A percentile compares a stretch with the other conserved stretches of the same genome.
Evolutionary conservation across 2,113 vertebrate species (phyloP).

Genomic region (Charina bottae): DNA sequence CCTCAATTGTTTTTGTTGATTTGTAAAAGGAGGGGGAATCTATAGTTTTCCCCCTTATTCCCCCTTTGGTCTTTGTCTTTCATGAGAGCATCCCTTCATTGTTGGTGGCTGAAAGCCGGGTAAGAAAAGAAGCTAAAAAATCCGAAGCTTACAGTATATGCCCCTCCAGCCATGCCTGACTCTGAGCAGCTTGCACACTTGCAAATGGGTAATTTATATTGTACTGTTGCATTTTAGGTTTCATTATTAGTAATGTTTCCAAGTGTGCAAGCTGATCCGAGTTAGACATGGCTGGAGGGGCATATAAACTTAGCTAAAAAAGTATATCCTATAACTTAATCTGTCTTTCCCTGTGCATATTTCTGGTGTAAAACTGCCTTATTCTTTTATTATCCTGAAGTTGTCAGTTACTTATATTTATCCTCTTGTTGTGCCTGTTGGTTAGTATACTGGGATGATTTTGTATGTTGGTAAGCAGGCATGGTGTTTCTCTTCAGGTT

Average conservation of each 20-base stretch:
- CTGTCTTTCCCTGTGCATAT: background rate
- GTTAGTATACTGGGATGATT: slow-evolving; percentile 9
- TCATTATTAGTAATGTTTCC: no score
- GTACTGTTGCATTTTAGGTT: no score
- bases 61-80: background rate
- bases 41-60: background rate
- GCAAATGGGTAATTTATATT: no score
- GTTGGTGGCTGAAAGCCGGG: background rate
- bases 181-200: no score
- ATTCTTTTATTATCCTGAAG: background rate
- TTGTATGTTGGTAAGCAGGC: background rate
- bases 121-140: background rate
- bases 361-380: background rate
- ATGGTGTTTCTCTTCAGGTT: background rate
- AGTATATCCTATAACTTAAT: no score
- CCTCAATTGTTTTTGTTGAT: background rate
- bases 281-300: no score
- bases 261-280: no score
- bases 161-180: no score
- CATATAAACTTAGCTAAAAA: no score
- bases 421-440: background rate
- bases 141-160: no score
- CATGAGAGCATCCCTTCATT: background rate
- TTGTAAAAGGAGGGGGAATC: background rate
- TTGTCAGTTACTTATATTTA: slow-evolving; percentile 11